Evolutionary conservation across 2,113 vertebrate genomes (phyloP).

Genomic region (Coturnix japonica): DNA sequence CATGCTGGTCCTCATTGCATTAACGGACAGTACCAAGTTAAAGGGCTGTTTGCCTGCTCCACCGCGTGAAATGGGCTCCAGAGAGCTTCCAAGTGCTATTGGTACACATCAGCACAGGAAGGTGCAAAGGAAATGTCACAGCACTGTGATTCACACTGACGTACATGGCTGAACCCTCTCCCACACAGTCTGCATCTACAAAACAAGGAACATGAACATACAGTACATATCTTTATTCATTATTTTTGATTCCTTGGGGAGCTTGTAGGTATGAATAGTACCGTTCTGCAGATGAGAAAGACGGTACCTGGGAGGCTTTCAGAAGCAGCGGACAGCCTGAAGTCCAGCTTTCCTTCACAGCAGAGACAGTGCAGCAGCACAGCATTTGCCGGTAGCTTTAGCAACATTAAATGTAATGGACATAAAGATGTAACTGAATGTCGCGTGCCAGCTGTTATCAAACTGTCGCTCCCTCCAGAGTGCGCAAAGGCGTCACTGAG

Average conservation of each 20-base stretch:
- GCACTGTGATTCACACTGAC: neutral
- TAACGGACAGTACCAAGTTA: neutral
- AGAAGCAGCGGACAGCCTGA: neutral
- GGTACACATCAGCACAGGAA: fast-evolving
- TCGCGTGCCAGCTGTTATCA: neutral
- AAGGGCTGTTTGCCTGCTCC: neutral
- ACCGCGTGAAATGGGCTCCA: neutral
- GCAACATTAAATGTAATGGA: neutral
- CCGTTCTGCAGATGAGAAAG: neutral
- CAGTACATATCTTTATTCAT: neutral
- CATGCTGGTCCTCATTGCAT: neutral
- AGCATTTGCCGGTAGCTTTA: neutral
- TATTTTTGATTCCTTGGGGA: neutral
- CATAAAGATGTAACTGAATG: neutral
- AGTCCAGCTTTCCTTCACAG: neutral
- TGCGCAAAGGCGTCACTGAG: neutral
- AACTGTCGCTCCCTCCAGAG: neutral
- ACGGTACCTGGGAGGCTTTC: neutral
- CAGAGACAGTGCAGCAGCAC: neutral
- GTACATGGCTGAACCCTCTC: neutral
- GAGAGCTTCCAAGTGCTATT: neutral
- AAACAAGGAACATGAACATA: neutral
- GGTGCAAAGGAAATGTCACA: neutral
- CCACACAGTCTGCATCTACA: neutral
- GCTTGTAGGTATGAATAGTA: neutral